Base-by-base conservation (phyloP, 2,797 vertebrate species). In the Thaleichthys pacificus region DNA sequence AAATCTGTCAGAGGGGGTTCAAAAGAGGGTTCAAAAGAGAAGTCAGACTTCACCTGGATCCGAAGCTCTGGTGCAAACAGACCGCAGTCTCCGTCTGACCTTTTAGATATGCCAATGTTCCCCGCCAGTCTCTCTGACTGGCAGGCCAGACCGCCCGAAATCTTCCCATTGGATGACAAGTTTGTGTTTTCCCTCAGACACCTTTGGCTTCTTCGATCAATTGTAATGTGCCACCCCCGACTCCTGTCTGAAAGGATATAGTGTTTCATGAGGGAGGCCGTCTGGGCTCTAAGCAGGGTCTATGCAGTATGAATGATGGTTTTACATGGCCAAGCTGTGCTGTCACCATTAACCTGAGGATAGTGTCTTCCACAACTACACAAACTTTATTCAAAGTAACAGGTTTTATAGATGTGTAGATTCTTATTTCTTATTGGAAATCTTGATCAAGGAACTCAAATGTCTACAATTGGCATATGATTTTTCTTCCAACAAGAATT, bases 1-100 rank as follows among this genome's bases (percentile, higher is more conserved):
- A 38, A 30, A 82, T 82, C 86, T 88, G 86, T 88, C 89, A 88
- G 76, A 1, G 9, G 63, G 79, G 66, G 85, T 85, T 89, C 83
- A 88, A 42, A 86, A 87, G 76, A 65, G 51, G 75, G 84, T 86
- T 90, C 84, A 87, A 74, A 56, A 81, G 75, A 78, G 61, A 63
- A 89, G 80, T 84, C 85, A 81, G 83, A 78, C 73, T 80, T 77
- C 80, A 84, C 71, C 76, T 81, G 82, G 87, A 87, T 54, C 5
- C 68, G 73, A 77, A 85, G 80, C 72, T 74, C 78, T 71, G 81
- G 64, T 69, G 82, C 78, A 86, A 80, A 82, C 75, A 87, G 74
- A 84, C 70, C 47, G 15, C 54, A 78, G 71, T 76, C 72, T 72
- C 67, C 4, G 71, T 75, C 82, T 77, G 78, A 85, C 67, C 70